Evolutionary conservation across 2,888 invertebrate species (phyloP), one percentile per base, ranked within the genome.

Genomic region (Himalopsyche kuldschensis): DNA sequence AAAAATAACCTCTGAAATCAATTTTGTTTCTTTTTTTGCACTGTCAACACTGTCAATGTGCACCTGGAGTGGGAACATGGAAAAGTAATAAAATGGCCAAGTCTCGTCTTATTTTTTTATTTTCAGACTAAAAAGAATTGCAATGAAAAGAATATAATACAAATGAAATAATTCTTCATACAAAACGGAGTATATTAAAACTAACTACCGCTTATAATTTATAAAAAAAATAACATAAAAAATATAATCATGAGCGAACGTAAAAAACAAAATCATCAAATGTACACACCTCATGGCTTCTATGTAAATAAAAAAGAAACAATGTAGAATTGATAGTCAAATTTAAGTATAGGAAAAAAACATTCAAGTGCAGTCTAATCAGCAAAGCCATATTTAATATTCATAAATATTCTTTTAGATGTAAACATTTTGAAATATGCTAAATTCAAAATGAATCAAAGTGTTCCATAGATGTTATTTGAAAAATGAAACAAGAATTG

Each of bases 71-170:
- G 1, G 0, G 3, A n/a, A n/a, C 11, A 75, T 35, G 24, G 31
- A 35, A 76, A 32, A 76, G 63, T 30, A 79, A 82, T 75, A 75
- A 76, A 82, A 82, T 75, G 46, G 32, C 79, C 48, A 20, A n/a
- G 27, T 10, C 76, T 75, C 63, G 75, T 84, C 82, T 82, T 78
- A 55, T 84, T 80, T 82, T 75, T 84, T 84, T 84, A 84, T 84
- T 84, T 82, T 82, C 82, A 84, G 84, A 84, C 84, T 82, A 84
- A 84, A 84, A 84, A 79, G 79, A 84, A 84, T 82, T 84, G 82
- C 82, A 84, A 84, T 81, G 81, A 84, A 80, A 83, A 83, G 63
- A 84, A 84, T 84, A 84, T 81, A 78, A 80, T 83, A 83, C 83
- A 83, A 83, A 80, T 83, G 83, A 83, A 83, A 46, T 78, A 81